Percentiles rank a stretch among this genome's conserved stretches.
Evolutionary conservation across 2,797 vertebrate genomes (phyloP).

Genomic region (Lepus townsendii): DNA sequence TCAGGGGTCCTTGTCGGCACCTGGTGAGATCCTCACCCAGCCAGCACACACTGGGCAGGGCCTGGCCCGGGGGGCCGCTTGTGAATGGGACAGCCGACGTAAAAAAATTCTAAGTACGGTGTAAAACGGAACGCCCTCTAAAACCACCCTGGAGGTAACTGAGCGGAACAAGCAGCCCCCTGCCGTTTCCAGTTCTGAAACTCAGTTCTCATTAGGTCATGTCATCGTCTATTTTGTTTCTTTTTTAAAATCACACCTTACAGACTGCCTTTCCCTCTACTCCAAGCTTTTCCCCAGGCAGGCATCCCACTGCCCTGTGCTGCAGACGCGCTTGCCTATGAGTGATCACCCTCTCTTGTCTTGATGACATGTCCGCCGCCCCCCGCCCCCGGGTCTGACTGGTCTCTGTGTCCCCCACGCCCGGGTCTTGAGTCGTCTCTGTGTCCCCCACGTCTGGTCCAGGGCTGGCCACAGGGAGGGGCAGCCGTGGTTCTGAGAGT

Average conservation of each 20-base stretch:
- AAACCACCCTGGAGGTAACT: background rate
- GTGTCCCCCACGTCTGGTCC: background rate
- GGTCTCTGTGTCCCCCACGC: no score
- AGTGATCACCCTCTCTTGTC: conserved; percentile 60
- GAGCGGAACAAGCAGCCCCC: background rate
- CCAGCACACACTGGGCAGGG: background rate
- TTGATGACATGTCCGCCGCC: conserved; percentile 66
- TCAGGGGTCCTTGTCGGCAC: background rate
- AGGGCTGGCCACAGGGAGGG: conserved; percentile 77
- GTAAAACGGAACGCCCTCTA: background rate
- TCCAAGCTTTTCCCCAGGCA: background rate
- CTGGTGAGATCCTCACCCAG: background rate
- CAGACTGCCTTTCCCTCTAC: conserved; percentile 25
- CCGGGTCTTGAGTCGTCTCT: conserved; percentile 67
- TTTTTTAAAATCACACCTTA: background rate
- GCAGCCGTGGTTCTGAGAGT: conserved; percentile 61
- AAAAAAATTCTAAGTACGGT: background rate
- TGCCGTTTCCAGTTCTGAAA: background rate
- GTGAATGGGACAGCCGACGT: conserved; percentile 24
- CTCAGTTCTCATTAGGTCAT: background rate
- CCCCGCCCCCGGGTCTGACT: no score
- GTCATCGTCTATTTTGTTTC: background rate
- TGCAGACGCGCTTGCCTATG: background rate
- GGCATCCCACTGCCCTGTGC: background rate
- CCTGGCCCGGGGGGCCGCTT: background rate